Evolutionary conservation across 1,140 invertebrate genomes (phyloP), one percentile per base, ranked within the genome.

Genomic region (Penaeus japonicus): DNA sequence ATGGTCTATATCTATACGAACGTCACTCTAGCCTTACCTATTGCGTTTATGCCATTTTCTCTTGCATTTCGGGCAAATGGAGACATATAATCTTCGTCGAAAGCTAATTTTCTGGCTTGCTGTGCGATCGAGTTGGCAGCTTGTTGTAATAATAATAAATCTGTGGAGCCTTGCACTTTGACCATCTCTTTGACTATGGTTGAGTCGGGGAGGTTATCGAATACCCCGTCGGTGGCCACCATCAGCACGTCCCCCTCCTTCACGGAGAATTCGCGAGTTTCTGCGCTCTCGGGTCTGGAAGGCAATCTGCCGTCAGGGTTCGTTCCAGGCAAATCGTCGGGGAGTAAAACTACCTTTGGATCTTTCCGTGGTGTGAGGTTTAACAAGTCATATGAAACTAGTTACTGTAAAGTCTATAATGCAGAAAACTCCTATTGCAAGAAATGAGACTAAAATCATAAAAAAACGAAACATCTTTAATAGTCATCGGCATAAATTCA

Each of bases 211-310:
- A 99, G 95, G 94, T 99, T 99, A 93, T 99, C 98, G 93, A 99
- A 99, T 30, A 99, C 96, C 73, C 98, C 98, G 93, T 99, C 98
- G 2, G 98, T 99, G 55, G 98, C 98, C 57, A 99, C 94, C 47
- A 99, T 94, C n/a, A 99, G 97, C 55, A 99, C 96, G 93, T 99
- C 98, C 65, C 98, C 98, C 92, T 98, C 96, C 92, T 98, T 95
- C 4, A 99, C 97, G 10, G 95, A 95, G 92, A 99, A 97, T 92
- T 97, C 96, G 47, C 96, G 95, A 27, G 96, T 97, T 87, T 98
- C 96, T 17, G 98, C 97, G 32, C 96, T 96, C 90, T 98, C 97
- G 39, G 98, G 98, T 92, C 97, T 97, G 92, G 20, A 93, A 92
- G 87, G 91, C 20, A 35, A 75, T 35, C 65, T 17, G n/a, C 12